Conservation (phyloP, 2,797 vertebrate genomes). For the Odontamblyopus rebecca region DNA sequence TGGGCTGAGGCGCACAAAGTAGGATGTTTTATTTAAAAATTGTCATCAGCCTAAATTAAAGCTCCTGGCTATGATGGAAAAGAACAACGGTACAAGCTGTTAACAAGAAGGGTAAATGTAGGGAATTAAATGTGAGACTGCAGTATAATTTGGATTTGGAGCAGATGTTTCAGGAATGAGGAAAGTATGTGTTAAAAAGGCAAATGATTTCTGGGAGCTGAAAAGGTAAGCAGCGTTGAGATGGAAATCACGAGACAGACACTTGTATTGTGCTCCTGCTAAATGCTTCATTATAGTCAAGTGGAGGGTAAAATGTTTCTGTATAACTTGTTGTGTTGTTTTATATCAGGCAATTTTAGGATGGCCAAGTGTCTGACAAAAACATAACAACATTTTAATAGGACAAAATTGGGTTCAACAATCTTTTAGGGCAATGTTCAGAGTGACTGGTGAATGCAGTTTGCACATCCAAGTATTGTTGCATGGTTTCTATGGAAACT, state of each 20-base stretch:
- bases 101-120: background rate
- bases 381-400: too few relatives aligned
- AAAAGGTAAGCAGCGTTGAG: background rate
- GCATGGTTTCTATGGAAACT: background rate
- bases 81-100: background rate
- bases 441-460: too few relatives aligned
- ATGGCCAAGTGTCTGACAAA: too few relatives aligned
- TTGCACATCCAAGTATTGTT: background rate
- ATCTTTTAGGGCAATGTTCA: too few relatives aligned
- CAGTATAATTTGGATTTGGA: conserved; percentile 1
- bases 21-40: conserved; percentile 24
- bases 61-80: background rate
- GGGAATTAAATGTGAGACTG: conserved; percentile 8
- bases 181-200: background rate
- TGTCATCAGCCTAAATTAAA: conserved; percentile 27
- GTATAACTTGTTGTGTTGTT: background rate
- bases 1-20: conserved; percentile 15
- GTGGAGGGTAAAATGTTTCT: background rate
- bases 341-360: background rate
- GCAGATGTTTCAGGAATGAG: conserved; percentile 6
- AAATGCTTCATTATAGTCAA: background rate
- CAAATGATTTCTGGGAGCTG: background rate
- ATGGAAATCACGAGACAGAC: background rate
- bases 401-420: too few relatives aligned
- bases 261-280: background rate